phyloP scores from a whole-genome alignment of 2,113 vertebrate genomes.

The Ochotona curzoniae region DNA sequence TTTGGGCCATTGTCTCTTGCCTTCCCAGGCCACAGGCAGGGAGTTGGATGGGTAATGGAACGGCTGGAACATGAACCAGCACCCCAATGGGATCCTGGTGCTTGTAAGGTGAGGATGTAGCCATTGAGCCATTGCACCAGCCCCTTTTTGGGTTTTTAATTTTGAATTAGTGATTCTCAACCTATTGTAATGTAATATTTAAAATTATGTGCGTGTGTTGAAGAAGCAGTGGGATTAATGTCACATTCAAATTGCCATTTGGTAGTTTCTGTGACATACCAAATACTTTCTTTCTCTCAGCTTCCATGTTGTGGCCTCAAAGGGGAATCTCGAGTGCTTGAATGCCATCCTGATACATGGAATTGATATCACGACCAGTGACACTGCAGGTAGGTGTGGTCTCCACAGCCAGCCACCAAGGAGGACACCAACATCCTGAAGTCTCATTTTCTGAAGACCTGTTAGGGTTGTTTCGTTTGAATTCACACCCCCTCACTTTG shows the following conservation, averaged over 20 bases:
- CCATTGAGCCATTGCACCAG: too few species aligned
- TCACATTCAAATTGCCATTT: slow-evolving; percentile 40
- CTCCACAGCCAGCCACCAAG: accelerated
- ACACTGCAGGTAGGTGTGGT: slow-evolving; percentile 91
- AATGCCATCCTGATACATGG: slow-evolving; percentile 93
- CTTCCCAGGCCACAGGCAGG: too few species aligned
- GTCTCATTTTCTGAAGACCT: background rate
- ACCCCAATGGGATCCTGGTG: too few species aligned
- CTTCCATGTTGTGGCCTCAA: slow-evolving; percentile 95
- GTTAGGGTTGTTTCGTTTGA: background rate
- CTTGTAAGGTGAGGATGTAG: too few species aligned
- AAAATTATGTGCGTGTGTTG: background rate
- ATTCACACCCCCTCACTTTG: background rate
- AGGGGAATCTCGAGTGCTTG: slow-evolving; percentile 95
- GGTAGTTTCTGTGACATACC: background rate
- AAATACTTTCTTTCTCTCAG: slow-evolving; percentile 80
- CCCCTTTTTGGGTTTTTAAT: too few species aligned
- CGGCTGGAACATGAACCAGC: too few species aligned
- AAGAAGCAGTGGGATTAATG: background rate
- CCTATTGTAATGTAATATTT: background rate
- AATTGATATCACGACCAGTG: slow-evolving; percentile 92
- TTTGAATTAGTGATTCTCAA: background rate
- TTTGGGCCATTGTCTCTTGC: too few species aligned
- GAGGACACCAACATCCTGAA: background rate
- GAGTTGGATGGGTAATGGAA: too few species aligned